Base-by-base conservation (phyloP, 2,888 invertebrate genomes). In the Drosophila emarginata region DNA sequence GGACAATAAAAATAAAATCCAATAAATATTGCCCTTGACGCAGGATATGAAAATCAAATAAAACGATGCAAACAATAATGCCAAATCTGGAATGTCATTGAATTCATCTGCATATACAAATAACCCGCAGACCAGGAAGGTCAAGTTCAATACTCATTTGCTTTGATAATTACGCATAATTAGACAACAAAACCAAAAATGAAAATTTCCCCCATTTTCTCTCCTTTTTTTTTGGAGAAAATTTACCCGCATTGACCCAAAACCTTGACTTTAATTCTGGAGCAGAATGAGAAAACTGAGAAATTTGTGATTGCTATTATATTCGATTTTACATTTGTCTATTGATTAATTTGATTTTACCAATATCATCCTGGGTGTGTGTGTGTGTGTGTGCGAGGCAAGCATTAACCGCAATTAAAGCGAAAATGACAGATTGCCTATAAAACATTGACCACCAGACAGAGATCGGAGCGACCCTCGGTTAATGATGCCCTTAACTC, bases 381-480 rank as follows among this genome's bases (percentile, higher is more conserved):
- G 67, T 37, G 52, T 67, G 64, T 45, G 15, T 45, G 51, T 61
- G 65, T 37, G 53, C 66, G 64, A 6, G 28, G 5, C 28, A 28
- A 32, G 68, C 72, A 74, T 74, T 79, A 77, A 75, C 80, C 82
- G 83, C 82, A 80, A 80, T 80, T 80, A 80, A 77, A 72, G 73
- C 65, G 62, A 72, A 76, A 78, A 83, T 88, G 88, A 85, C 88
- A 84, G 76, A 85, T 88, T 88, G 79, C 79, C 62, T 40, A 67
- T 65, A 61, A 36, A 45, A 45, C 21, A 45, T 45, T 45, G 45
- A 45, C 45, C 75, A 76, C 75, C 81, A 81, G 71, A 69, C 9
- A 32, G 72, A 28, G 71, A 77, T 62, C 79, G 77, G 64, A 75
- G 54, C 77, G 77, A 77, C 86, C 80, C 86, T 77, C 72, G 67